Conservation (phyloP, 2,113 vertebrate species). For the Equus quagga region DNA sequence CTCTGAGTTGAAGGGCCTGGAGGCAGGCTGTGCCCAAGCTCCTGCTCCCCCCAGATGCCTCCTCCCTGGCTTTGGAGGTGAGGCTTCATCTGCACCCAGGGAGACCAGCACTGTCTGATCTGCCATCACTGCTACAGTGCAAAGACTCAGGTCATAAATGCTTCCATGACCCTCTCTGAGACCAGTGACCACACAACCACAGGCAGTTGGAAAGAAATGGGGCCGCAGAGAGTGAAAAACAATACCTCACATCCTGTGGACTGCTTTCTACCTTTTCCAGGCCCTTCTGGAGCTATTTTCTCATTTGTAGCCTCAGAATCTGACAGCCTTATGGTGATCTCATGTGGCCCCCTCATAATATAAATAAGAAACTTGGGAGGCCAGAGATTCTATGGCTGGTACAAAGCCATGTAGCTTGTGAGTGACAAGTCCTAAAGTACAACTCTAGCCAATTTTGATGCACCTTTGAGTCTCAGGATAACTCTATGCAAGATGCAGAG, state of each 20-base stretch:
- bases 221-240: background rate
- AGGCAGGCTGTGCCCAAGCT: background rate
- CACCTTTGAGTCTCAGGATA: background rate
- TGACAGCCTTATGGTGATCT: background rate
- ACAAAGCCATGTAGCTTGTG: background rate
- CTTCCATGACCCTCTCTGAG: background rate
- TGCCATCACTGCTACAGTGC: fast-evolving
- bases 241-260: background rate
- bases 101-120: background rate
- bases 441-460: background rate
- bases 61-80: background rate
- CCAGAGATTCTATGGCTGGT: background rate
- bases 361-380: background rate
- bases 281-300: background rate
- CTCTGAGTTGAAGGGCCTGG: background rate
- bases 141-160: background rate
- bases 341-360: background rate
- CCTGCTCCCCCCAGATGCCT: background rate
- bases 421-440: background rate
- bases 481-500: background rate
- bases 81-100: background rate
- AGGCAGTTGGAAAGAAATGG: background rate
- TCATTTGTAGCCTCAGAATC: background rate
- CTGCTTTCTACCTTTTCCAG: background rate
- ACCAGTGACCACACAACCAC: too few species aligned